phyloP scores from a whole-genome alignment of 2,113 vertebrate species.

The Pseudorectes ferrugineus region DNA sequence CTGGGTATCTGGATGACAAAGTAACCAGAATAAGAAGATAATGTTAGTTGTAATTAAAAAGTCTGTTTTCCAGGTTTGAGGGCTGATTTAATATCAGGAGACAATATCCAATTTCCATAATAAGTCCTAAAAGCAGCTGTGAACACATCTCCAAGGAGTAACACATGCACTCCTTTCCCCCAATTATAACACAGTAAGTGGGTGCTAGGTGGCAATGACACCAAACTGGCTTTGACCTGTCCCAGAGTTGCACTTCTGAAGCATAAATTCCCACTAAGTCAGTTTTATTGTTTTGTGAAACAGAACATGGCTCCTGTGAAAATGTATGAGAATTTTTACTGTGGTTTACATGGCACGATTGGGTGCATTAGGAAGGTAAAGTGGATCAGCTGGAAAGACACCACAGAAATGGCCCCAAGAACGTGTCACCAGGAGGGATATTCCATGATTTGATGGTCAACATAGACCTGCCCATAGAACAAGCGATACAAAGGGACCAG shows the following conservation, averaged over 20 bases:
- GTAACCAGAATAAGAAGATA: not conserved
- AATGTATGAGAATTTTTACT: not conserved
- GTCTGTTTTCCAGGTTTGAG: not conserved
- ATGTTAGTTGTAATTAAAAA: not conserved
- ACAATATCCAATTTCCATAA: not conserved
- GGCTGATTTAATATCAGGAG: not conserved
- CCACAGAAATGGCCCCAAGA: not conserved
- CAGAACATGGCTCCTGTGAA: not conserved
- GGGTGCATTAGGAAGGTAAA: not conserved
- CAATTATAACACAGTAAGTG: not conserved
- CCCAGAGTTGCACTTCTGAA: not conserved
- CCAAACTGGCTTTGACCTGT: not conserved
- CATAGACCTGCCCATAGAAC: not conserved
- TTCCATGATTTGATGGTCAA: not conserved
- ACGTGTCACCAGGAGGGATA: not conserved
- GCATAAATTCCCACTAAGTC: not conserved
- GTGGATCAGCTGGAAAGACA: not conserved
- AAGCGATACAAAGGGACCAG: not conserved
- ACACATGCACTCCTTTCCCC: not conserved
- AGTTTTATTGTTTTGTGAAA: not conserved
- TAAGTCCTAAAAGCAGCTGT: not conserved
- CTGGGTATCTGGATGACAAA: not conserved
- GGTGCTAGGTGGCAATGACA: not conserved
- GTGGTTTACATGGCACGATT: not conserved
- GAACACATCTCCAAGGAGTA: not conserved